Conservation (phyloP, 2,113 vertebrate genomes). For the Mesoclemmys tuberculata region DNA sequence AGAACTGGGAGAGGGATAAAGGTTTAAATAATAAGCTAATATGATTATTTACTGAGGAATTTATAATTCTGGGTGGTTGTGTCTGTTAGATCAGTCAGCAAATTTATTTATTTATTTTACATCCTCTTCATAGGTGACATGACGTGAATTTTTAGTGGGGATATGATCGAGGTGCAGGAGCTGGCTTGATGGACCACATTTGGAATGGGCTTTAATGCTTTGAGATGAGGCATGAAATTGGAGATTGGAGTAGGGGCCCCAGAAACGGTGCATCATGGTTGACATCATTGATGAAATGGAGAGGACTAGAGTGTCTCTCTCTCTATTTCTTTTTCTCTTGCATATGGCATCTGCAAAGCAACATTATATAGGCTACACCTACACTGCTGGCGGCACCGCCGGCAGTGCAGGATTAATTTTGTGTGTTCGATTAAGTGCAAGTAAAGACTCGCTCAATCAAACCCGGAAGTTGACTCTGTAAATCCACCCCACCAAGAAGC, state of each 20-base stretch:
- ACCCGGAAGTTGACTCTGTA: no score
- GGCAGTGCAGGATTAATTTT: no score
- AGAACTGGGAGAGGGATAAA: neutral
- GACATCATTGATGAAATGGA: constrained; percentile 3
- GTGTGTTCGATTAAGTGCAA: no score
- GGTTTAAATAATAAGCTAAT: neutral
- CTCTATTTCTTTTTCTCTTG: no score
- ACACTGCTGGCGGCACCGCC: no score
- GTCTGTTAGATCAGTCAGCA: neutral
- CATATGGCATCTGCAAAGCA: neutral
- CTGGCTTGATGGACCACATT: neutral
- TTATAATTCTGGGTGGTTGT: neutral
- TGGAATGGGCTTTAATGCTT: neutral
- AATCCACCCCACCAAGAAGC: no score
- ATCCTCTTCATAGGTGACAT: neutral
- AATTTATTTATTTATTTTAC: neutral
- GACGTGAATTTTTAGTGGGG: neutral
- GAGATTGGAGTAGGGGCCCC: neutral
- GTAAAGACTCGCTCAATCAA: no score
- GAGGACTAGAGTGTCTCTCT: neutral
- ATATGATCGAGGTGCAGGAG: neutral
- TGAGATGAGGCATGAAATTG: neutral
- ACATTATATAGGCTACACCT: neutral
- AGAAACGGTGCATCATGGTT: neutral
- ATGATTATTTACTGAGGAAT: neutral